Percentiles rank a stretch among this genome's conserved stretches.
Conservation (phyloP, 2,113 vertebrate genomes). For the Cyphomyrus discorhynchus region DNA sequence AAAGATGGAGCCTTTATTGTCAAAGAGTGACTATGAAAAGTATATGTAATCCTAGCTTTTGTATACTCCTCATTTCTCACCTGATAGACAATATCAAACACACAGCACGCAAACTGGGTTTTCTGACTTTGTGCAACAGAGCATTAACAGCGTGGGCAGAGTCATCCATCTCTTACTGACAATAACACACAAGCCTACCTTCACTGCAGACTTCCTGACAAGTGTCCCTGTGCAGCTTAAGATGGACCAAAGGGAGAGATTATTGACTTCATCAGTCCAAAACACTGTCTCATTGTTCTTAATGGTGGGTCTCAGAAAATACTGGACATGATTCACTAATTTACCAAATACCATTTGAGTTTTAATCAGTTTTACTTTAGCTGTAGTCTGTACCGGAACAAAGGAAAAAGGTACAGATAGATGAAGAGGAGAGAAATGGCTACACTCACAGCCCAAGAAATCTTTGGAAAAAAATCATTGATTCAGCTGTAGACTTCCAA, state of each 20-base stretch:
- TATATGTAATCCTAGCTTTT: background rate
- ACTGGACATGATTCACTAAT: conserved; percentile 39
- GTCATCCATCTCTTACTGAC: background rate
- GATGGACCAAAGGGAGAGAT: conserved; percentile 4
- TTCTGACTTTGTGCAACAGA: background rate
- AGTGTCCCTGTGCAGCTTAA: background rate
- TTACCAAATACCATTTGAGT: conserved; percentile 52
- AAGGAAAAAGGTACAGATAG: background rate
- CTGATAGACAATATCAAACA: background rate
- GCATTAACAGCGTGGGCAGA: background rate
- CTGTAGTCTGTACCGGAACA: background rate
- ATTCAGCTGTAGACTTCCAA: conserved; percentile 50
- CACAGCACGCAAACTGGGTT: background rate
- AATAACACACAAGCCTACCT: background rate
- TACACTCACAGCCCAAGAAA: background rate
- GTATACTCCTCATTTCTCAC: background rate
- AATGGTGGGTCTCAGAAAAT: conserved; percentile 34
- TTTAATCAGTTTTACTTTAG: conserved; percentile 39
- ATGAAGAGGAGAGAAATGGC: background rate
- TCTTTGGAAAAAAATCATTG: conserved; percentile 41
- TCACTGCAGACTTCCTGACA: background rate
- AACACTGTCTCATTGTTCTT: conserved; percentile 44
- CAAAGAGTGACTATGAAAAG: background rate
- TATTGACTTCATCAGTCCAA: conserved; percentile 24
- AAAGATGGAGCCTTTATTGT: background rate